These are phyloP conservation scores for Oasisia sp. DNA, from an alignment of 2,888 invertebrate species.

Conservation along the genomic window DNA sequence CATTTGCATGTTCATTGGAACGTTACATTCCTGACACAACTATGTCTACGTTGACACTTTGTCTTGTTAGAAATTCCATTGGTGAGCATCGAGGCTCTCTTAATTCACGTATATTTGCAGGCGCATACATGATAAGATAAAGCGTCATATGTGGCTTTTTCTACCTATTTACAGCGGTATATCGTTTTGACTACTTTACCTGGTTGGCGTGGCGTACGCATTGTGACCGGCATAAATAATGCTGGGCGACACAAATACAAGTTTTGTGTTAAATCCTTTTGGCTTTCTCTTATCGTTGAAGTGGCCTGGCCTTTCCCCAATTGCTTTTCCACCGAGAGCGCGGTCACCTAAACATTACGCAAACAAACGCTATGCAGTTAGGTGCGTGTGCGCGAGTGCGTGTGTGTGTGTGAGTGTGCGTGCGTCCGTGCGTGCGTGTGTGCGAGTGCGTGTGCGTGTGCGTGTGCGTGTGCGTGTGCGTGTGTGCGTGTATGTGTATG, in stretches of 20 bases:
- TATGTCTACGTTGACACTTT: too few species aligned
- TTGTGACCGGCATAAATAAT: neutral
- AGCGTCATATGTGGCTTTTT: too few species aligned
- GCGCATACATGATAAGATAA: too few species aligned
- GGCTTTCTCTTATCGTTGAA: slow-evolving; percentile 17
- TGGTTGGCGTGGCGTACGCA: neutral
- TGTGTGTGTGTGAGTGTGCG: neutral
- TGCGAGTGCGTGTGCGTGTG: slow-evolving; percentile 21
- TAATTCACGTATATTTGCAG: too few species aligned
- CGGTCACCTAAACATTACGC: neutral
- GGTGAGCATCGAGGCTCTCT: too few species aligned
- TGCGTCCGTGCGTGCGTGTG: neutral
- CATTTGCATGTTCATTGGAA: neutral
- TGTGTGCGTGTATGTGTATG: slow-evolving; percentile 20
- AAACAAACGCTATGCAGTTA: too few species aligned
- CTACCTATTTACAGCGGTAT: too few species aligned
- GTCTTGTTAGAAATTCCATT: too few species aligned
- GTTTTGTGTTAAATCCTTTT: slow-evolving; percentile 17
- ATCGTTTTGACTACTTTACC: neutral
- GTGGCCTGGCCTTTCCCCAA: neutral
- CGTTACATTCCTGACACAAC: too few species aligned
- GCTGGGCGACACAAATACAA: slow-evolving; percentile 20
- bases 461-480: slow-evolving; percentile 23
- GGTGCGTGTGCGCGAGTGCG: neutral
- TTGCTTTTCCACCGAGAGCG: neutral